These are phyloP conservation scores for Mizuhopecten yessoensis DNA, from an alignment of 1,140 invertebrate species.

Conservation along the genomic window DNA sequence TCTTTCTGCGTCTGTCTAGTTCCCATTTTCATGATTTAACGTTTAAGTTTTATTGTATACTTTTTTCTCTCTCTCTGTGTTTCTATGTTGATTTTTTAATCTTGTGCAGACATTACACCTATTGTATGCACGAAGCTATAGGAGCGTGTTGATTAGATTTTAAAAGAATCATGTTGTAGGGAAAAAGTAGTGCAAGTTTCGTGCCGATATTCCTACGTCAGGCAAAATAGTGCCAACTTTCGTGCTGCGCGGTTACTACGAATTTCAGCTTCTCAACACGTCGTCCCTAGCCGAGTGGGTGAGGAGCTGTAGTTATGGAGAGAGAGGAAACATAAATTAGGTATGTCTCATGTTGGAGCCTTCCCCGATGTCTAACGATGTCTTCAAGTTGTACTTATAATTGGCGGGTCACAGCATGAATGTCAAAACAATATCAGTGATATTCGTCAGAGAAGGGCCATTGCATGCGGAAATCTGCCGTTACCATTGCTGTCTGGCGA, in stretches of 20 bases:
- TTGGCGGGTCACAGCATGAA: background rate
- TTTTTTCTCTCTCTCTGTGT: background rate
- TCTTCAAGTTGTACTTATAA: background rate
- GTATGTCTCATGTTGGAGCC: conserved; percentile 7
- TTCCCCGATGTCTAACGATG: conserved; percentile 7
- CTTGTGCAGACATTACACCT: conserved; percentile 12
- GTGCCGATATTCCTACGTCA: conserved; percentile 37
- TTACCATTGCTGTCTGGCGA: background rate
- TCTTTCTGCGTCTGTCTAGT: background rate
- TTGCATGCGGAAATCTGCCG: conserved; percentile 36
- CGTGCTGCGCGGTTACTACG: conserved; percentile 36
- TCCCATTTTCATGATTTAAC: conserved; percentile 11
- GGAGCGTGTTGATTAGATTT: conserved; percentile 18
- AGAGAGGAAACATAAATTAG: background rate
- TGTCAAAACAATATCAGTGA: conserved; percentile 23
- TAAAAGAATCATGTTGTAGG: background rate
- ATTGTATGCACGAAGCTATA: background rate
- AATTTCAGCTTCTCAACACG: conserved; percentile 23
- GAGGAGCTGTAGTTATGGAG: conserved; percentile 22
- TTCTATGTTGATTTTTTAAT: background rate
- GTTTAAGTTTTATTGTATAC: background rate
- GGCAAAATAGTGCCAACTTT: conserved; percentile 16
- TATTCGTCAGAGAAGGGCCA: conserved; percentile 23
- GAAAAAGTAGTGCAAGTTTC: conserved; percentile 32
- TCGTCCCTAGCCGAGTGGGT: conserved; percentile 9